phyloP scores from a whole-genome alignment of 1,140 invertebrate genomes.

The Drosophila orena region DNA sequence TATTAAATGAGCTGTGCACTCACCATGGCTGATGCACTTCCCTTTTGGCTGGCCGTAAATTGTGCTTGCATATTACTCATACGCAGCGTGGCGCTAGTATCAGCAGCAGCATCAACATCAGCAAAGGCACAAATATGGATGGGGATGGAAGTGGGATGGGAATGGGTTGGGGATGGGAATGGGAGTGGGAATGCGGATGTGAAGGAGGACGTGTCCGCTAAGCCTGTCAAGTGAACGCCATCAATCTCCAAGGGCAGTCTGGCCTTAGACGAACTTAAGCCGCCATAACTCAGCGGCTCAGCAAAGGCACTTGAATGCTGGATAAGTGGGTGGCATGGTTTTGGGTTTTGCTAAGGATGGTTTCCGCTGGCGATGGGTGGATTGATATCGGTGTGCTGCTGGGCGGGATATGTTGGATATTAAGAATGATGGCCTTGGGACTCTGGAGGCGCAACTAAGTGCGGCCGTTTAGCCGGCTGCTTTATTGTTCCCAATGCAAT shows the following conservation, averaged over 20 bases:
- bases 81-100: conserved; percentile 21
- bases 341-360: background rate
- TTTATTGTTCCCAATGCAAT: conserved; percentile 17
- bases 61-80: conserved; percentile 43
- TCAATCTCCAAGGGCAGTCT: conserved; percentile 56
- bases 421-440: conserved; percentile 34
- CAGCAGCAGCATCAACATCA: conserved; percentile 3
- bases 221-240: conserved; percentile 57
- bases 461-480: conserved; percentile 1
- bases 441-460: conserved; percentile 25
- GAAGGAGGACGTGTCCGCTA: conserved; percentile 16
- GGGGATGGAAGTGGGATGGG: too few species aligned
- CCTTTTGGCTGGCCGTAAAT: conserved; percentile 21
- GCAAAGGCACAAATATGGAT: background rate
- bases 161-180: too few species aligned
- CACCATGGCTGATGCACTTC: conserved; percentile 26
- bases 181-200: too few species aligned
- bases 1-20: conserved; percentile 66
- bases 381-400: conserved; percentile 7
- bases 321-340: background rate
- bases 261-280: conserved; percentile 39
- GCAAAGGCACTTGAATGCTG: conserved; percentile 38
- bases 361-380: background rate
- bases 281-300: conserved; percentile 64
- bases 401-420: too few species aligned